Base-by-base conservation (phyloP, 2,113 vertebrate genomes). In the Rousettus leschenaultii region DNA sequence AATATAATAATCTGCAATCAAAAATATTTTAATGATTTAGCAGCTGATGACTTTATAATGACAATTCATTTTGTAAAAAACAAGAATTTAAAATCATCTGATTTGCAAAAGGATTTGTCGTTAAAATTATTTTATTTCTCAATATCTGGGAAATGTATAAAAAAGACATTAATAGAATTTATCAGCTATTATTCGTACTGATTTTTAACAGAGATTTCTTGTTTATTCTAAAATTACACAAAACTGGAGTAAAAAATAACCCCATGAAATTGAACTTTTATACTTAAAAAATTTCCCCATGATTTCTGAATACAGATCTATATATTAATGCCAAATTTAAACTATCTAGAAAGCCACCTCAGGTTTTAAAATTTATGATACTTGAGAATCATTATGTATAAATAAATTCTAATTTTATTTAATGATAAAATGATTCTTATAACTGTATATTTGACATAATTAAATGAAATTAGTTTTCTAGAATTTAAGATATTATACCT, bases 81-180 rank as follows among this genome's bases (percentile, higher is more conserved):
- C 35, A 89, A 79, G 48, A 12, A 77, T 65, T 73, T 65, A 38
- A 96, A 96, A 82, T 9, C 18, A 40, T 83, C 40, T 95, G 40
- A 59, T 95, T 75, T 87, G 26, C 14, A 78, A 73, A 89, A 35
- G n/a, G 15, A 74, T 91, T 95, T 95, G 12, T 82, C 45, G 51
- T 65, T 61, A 84, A 96, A 74, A 53, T 89, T 6, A 80, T 66
- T 94, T 73, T 84, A 74, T 75, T 93, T 95, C 61, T 88, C 77
- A 78, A 35, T 86, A 90, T 88, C 48, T 94, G 35, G 22, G 13
- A 74, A 90, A 15, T 92, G 0, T 88, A 59, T 75, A 70, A 28
- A 94, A 88, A 87, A 93, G 1, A 18, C 4, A 26, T 43, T 75
- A 45, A 63, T 71, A 90, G 24, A 86, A 86, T 45, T 48, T 57